phyloP scores from a whole-genome alignment of 2,888 invertebrate species.

The Scelioninae gen. 2 region DNA sequence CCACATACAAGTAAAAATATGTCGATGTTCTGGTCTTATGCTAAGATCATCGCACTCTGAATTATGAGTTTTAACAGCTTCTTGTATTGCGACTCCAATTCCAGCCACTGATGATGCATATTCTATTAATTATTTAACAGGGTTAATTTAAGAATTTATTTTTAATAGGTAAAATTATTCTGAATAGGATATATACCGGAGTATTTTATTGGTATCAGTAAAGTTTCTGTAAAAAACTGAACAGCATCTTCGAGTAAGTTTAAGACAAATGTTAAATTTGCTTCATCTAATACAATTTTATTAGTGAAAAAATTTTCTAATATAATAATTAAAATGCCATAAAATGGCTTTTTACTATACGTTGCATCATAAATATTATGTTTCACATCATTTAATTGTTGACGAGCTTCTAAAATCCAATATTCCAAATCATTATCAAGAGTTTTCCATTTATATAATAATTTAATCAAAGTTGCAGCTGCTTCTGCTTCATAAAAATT shows the following conservation, averaged over 20 bases:
- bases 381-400: conserved; percentile 70
- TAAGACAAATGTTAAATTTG: conserved; percentile 62
- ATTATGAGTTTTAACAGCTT: conserved; percentile 76
- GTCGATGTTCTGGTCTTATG: conserved; percentile 81
- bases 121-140: conserved; percentile 68
- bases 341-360: conserved; percentile 71
- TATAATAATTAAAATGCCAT: conserved; percentile 73
- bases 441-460: conserved; percentile 74
- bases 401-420: conserved; percentile 67
- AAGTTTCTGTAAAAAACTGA: conserved; percentile 65
- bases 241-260: conserved; percentile 65
- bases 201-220: conserved; percentile 64
- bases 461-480: conserved; percentile 78
- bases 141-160: no score
- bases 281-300: conserved; percentile 33
- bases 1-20: conserved; percentile 86
- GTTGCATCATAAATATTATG: conserved; percentile 73
- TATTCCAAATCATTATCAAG: conserved; percentile 52
- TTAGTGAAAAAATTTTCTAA: conserved; percentile 62
- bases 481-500: conserved; percentile 80
- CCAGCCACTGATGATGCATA: conserved; percentile 85
- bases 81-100: conserved; percentile 84
- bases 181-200: conserved; percentile 56
- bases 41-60: conserved; percentile 74
- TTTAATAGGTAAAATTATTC: no score